These are phyloP conservation scores for Simalia tracyae DNA, from an alignment of 2,797 vertebrate species.

Conservation along the genomic window DNA sequence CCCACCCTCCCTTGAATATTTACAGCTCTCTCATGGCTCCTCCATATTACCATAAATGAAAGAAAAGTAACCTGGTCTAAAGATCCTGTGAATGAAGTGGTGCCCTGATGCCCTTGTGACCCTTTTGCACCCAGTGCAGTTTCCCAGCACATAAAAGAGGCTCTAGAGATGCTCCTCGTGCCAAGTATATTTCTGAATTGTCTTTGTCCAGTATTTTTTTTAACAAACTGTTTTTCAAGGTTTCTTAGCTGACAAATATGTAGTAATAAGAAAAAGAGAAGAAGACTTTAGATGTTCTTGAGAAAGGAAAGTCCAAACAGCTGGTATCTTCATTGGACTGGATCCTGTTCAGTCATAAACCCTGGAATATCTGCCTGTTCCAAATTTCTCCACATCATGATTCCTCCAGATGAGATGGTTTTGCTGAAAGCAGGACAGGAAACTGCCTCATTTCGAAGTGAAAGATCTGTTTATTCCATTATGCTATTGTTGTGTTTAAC, in stretches of 20 bases:
- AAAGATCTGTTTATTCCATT: conserved; percentile 22
- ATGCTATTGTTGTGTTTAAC: conserved; percentile 9
- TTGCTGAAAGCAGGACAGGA: conserved; percentile 10
- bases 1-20: neutral
- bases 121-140: neutral
- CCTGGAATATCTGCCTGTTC: conserved; percentile 6
- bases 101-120: neutral
- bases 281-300: neutral
- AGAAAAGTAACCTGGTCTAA: neutral
- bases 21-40: neutral
- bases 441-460: neutral
- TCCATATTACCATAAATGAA: neutral
- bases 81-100: neutral
- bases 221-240: neutral
- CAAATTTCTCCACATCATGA: conserved; percentile 5
- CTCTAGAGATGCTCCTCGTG: neutral
- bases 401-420: conserved; percentile 13
- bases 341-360: neutral
- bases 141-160: neutral
- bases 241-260: neutral
- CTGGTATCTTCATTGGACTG: neutral
- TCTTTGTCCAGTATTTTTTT: neutral
- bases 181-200: neutral
- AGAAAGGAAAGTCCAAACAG: neutral
- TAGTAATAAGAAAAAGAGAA: neutral